Percentiles rank a stretch among this genome's conserved stretches.
phyloP scores from a whole-genome alignment of 2,888 invertebrate species.

The Callyntrura guangdongensis region DNA sequence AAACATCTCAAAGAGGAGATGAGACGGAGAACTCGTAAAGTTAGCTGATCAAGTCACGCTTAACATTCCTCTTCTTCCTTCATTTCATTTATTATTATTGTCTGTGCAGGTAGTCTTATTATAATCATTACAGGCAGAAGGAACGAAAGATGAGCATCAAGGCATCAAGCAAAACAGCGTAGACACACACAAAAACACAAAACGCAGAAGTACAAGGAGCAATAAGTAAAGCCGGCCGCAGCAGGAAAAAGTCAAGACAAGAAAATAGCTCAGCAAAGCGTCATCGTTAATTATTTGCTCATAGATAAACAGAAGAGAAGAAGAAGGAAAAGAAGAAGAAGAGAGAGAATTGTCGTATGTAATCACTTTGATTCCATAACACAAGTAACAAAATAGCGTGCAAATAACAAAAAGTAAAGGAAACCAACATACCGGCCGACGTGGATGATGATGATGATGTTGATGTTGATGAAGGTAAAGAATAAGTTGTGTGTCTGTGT shows the following conservation, averaged over 20 bases:
- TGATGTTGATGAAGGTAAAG: not conserved
- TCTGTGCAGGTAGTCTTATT: conserved; percentile 44
- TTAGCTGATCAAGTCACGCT: conserved; percentile 72
- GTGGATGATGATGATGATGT: not conserved
- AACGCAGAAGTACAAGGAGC: conserved; percentile 9
- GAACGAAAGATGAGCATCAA: not conserved
- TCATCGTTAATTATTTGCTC: conserved; percentile 67
- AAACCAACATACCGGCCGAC: conserved; percentile 30
- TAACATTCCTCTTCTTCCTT: conserved; percentile 29
- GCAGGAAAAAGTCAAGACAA: conserved; percentile 59
- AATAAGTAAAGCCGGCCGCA: conserved; percentile 50
- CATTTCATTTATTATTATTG: conserved; percentile 47
- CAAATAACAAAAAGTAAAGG: conserved; percentile 49
- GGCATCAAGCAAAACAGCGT: no score
- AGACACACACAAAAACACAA: no score
- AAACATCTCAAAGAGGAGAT: not conserved
- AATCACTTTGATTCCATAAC: conserved; percentile 61
- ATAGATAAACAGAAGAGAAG: conserved; percentile 21
- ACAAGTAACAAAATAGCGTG: conserved; percentile 3
- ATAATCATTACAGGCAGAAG: not conserved
- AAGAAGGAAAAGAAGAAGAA: not conserved
- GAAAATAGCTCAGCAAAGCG: conserved; percentile 42
- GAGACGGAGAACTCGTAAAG: conserved; percentile 57
- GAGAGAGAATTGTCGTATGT: conserved; percentile 56
- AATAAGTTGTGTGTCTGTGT: not conserved